These are phyloP conservation scores for Drosophila mayri DNA, from an alignment of 1,140 invertebrate species.

Conservation along the genomic window DNA sequence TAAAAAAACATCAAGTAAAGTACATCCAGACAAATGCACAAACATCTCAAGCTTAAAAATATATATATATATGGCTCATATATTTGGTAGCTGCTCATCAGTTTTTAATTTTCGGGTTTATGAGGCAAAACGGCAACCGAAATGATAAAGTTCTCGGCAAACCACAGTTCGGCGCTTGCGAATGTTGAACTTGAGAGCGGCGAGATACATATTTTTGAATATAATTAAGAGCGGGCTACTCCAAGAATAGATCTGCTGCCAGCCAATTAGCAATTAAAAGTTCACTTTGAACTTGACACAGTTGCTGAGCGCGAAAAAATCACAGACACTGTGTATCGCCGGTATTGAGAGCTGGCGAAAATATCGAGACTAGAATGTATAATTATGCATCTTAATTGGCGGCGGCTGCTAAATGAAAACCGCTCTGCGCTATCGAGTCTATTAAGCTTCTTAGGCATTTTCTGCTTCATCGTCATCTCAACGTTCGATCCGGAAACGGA, in stretches of 20 bases:
- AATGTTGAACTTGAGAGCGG: constrained; percentile 65
- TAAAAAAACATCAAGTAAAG: constrained; percentile 13
- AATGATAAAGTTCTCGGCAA: constrained; percentile 64
- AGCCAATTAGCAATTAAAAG: constrained; percentile 61
- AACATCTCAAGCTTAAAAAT: constrained; percentile 1
- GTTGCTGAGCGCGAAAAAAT: constrained; percentile 45
- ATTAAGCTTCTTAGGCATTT: constrained; percentile 54
- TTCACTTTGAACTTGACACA: constrained; percentile 75
- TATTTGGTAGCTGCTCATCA: constrained; percentile 11
- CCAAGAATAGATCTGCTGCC: constrained; percentile 65
- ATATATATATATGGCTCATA: constrained; percentile 6
- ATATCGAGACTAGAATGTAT: constrained; percentile 56
- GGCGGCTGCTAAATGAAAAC: constrained; percentile 45
- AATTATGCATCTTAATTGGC: constrained; percentile 52
- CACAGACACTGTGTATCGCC: constrained; percentile 7
- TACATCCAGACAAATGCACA: constrained; percentile 9
- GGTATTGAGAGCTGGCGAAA: constrained; percentile 36
- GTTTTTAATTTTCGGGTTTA: constrained; percentile 47
- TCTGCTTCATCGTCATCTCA: constrained; percentile 47
- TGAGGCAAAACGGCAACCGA: constrained; percentile 47
- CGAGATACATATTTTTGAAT: constrained; percentile 51
- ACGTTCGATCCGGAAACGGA: constrained; percentile 75
- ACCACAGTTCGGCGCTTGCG: constrained; percentile 11
- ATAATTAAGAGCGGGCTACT: constrained; percentile 39
- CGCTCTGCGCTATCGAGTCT: constrained; percentile 32